phyloP scores from a whole-genome alignment of 1,140 invertebrate genomes.

The Littorina saxatilis region DNA sequence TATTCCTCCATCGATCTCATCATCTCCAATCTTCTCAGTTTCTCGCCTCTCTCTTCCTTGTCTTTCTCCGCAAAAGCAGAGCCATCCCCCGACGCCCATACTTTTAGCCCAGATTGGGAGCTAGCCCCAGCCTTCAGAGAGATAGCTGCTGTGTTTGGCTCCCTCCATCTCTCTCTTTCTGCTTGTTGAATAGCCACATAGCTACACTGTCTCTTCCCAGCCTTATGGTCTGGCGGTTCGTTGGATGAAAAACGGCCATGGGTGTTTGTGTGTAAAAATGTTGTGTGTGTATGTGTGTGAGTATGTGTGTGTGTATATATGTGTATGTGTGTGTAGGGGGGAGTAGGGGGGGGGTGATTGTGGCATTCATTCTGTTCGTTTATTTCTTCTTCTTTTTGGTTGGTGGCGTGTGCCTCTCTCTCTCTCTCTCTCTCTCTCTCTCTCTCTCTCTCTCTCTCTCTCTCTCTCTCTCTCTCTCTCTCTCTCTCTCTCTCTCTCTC shows the following conservation, averaged over 20 bases:
- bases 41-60: too few species aligned
- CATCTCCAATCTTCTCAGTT: too few species aligned
- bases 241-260: too few species aligned
- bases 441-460: conserved; percentile 12
- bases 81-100: too few species aligned
- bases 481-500: not conserved
- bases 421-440: not conserved
- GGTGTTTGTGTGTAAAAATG: too few species aligned
- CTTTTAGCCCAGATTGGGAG: too few species aligned
- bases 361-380: not conserved
- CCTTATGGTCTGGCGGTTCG: too few species aligned
- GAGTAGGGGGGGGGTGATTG: too few species aligned
- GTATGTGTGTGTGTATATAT: not conserved
- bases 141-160: not conserved
- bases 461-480: conserved; percentile 15
- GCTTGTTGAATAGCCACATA: too few species aligned
- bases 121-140: too few species aligned
- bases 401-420: not conserved
- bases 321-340: not conserved
- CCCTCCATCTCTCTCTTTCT: not conserved
- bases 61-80: too few species aligned
- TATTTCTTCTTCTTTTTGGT: not conserved
- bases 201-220: not conserved
- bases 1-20: not conserved
- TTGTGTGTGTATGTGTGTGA: not conserved